These are phyloP conservation scores for Thinocorus orbignyianus DNA, from an alignment of 2,113 vertebrate species.

Conservation along the genomic window DNA sequence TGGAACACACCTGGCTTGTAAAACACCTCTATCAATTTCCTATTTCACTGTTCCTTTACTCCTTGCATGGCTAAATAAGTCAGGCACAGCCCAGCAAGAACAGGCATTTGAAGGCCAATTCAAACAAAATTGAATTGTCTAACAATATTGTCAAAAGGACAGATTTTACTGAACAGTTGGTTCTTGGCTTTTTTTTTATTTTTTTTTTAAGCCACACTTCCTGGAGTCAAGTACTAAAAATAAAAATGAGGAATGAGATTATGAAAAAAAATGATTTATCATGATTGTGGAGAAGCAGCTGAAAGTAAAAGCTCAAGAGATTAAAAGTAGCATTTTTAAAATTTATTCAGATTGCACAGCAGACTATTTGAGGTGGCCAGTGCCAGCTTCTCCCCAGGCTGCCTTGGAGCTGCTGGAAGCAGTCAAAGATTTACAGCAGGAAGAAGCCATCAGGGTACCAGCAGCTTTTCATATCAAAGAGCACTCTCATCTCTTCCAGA, in stretches of 20 bases:
- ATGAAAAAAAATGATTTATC: background rate
- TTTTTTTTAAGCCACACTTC: background rate
- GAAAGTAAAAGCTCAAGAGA: background rate
- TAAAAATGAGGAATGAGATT: slow-evolving; percentile 1
- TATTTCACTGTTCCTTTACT: background rate
- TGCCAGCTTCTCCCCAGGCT: background rate
- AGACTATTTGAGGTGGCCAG: background rate
- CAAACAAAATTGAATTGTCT: background rate
- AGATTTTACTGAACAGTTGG: background rate
- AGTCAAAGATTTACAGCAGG: background rate
- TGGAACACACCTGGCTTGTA: background rate
- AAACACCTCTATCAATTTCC: background rate
- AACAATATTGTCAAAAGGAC: background rate
- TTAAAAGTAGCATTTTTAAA: background rate
- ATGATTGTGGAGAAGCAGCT: background rate
- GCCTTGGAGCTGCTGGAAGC: background rate
- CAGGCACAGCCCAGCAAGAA: background rate
- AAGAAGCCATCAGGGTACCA: background rate
- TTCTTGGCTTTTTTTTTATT: background rate
- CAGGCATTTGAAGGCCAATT: background rate
- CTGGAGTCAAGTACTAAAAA: slow-evolving; percentile 6
- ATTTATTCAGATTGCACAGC: background rate
- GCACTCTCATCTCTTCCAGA: background rate
- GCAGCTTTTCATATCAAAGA: background rate
- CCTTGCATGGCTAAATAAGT: background rate